Evolutionary conservation across 2,113 vertebrate species (phyloP).

Genomic region (Telmatochromis brichardi): DNA sequence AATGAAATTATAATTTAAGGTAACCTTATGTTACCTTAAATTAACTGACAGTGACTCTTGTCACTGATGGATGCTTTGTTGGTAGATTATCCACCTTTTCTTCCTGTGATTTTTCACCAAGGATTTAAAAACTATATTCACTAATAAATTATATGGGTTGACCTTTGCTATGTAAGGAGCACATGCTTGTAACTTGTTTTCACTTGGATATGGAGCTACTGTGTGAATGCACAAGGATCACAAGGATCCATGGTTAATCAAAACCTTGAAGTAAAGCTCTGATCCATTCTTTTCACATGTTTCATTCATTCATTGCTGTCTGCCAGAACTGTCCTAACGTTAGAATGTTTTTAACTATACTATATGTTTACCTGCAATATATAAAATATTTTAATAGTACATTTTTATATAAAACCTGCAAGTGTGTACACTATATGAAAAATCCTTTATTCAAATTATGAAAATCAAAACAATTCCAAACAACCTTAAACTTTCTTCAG

Average conservation of each 20-base stretch:
- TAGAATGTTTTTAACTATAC: background rate
- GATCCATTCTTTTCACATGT: slow-evolving; percentile 1
- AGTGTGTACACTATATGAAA: background rate
- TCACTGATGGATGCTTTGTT: background rate
- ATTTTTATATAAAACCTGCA: background rate
- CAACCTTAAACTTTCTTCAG: background rate
- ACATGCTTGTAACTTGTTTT: background rate
- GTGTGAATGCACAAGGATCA: background rate
- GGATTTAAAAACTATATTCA: background rate
- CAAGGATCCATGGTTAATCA: background rate
- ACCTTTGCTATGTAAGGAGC: background rate
- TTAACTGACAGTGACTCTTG: background rate
- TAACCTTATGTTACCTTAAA: background rate
- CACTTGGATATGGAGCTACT: background rate
- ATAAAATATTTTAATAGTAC: background rate
- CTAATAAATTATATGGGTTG: background rate
- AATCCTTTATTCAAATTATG: background rate
- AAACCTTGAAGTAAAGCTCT: background rate
- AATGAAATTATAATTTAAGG: background rate
- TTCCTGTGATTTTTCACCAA: background rate
- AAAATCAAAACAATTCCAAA: background rate
- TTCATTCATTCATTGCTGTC: background rate
- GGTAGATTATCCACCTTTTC: background rate
- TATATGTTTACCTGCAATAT: background rate
- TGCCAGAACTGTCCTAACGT: background rate